These are phyloP conservation scores for Brachionus rubens DNA, from an alignment of 1,140 invertebrate species.

Conservation along the genomic window DNA sequence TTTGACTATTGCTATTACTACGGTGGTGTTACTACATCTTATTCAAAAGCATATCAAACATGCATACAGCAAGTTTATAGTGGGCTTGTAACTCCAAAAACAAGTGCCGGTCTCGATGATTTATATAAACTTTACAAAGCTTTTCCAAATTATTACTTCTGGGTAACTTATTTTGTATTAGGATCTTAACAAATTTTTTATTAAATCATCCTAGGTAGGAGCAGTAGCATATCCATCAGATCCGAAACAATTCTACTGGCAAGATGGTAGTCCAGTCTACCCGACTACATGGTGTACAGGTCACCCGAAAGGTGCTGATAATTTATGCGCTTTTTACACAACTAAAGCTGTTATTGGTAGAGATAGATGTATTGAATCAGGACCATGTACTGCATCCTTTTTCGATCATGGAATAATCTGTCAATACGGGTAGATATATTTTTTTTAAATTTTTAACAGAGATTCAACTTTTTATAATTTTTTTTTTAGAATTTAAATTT, in stretches of 20 bases:
- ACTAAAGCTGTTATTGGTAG: background rate
- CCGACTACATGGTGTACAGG: background rate
- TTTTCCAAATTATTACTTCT: slow-evolving; percentile 43
- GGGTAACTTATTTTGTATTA: too few species aligned
- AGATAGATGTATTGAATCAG: slow-evolving; percentile 30
- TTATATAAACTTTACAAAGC: slow-evolving; percentile 44
- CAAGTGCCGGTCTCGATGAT: background rate
- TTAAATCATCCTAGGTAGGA: slow-evolving; percentile 3
- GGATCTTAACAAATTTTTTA: too few species aligned
- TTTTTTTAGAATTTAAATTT: too few species aligned
- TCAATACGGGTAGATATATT: slow-evolving; percentile 21
- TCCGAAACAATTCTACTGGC: slow-evolving; percentile 8
- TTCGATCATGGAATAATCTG: slow-evolving; percentile 42
- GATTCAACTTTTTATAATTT: too few species aligned
- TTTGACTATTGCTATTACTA: slow-evolving; percentile 43
- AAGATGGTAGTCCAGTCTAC: background rate
- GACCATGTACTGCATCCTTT: background rate
- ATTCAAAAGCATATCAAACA: slow-evolving; percentile 9
- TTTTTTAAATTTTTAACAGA: too few species aligned
- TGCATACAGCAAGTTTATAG: background rate
- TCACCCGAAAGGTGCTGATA: slow-evolving; percentile 34
- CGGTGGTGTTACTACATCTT: background rate
- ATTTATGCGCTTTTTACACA: slow-evolving; percentile 37
- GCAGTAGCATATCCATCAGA: slow-evolving; percentile 1
- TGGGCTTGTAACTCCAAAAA: slow-evolving; percentile 26